A percentile compares a stretch with the other conserved stretches of the same genome.
phyloP scores from a whole-genome alignment of 1,140 invertebrate genomes.

The Lordiphosa collinella region DNA sequence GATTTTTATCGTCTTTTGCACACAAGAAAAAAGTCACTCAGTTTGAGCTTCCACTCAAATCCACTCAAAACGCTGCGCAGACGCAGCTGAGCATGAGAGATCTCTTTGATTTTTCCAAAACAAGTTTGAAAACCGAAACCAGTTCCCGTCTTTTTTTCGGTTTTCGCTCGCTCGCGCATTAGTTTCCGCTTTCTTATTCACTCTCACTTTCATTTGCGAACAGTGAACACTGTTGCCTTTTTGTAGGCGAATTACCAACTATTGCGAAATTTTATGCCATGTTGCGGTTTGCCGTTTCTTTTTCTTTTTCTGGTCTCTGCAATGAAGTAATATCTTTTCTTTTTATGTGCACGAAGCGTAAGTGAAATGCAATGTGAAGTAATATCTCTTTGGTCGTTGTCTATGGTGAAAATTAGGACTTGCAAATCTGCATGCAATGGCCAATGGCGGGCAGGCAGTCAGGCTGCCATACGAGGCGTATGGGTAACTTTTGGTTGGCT shows the following conservation, averaged over 20 bases:
- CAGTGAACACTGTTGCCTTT: slow-evolving; percentile 35
- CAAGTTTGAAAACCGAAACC: slow-evolving; percentile 39
- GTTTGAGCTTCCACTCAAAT: slow-evolving; percentile 30
- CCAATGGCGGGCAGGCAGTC: background rate
- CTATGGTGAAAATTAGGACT: slow-evolving; percentile 58
- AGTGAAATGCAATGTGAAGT: slow-evolving; percentile 47
- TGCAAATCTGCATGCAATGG: slow-evolving; percentile 52
- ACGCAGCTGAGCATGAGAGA: slow-evolving; percentile 63
- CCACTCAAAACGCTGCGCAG: slow-evolving; percentile 46
- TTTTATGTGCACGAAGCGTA: slow-evolving; percentile 49
- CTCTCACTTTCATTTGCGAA: slow-evolving; percentile 79
- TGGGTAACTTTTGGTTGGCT: slow-evolving; percentile 33
- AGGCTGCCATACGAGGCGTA: slow-evolving; percentile 38
- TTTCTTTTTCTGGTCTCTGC: slow-evolving; percentile 62
- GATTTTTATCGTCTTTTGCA: slow-evolving; percentile 57
- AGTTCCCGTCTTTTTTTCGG: slow-evolving; percentile 50
- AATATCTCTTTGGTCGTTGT: slow-evolving; percentile 21
- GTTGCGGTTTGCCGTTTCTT: slow-evolving; percentile 26
- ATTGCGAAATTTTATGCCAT: slow-evolving; percentile 63
- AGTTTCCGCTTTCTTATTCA: slow-evolving; percentile 80
- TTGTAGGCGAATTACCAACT: slow-evolving; percentile 45
- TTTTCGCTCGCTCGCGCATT: slow-evolving; percentile 64
- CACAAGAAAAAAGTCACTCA: slow-evolving; percentile 34
- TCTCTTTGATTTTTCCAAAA: slow-evolving; percentile 21
- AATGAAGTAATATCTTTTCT: slow-evolving; percentile 75